Evolutionary conservation across 2,888 invertebrate species (phyloP).

Genomic region (Helobdella robusta): DNA sequence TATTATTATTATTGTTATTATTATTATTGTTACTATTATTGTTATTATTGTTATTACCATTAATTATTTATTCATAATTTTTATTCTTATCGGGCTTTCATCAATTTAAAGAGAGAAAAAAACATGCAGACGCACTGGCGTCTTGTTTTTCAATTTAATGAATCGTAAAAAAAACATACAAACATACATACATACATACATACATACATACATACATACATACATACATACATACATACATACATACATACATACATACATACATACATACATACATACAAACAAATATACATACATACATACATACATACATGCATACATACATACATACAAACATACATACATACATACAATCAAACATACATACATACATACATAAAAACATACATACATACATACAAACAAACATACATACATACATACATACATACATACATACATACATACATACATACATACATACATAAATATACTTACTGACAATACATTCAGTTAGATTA

Average conservation of each 20-base stretch:
- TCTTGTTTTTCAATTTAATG: no score
- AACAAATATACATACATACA: neutral
- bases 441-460: no score
- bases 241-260: neutral
- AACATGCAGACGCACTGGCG: no score
- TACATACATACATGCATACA: neutral
- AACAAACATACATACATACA: no score
- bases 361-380: no score
- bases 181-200: neutral
- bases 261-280: neutral
- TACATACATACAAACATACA: constrained; percentile 43
- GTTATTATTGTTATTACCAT: neutral
- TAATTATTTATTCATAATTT: neutral
- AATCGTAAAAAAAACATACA: neutral
- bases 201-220: neutral
- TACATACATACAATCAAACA: no score
- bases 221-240: neutral
- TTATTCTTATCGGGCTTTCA: neutral
- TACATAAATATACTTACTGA: no score
- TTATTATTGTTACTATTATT: neutral
- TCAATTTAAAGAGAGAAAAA: no score
- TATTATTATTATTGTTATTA: neutral
- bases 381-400: no score
- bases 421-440: no score
- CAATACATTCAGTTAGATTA: no score